Conservation (phyloP, 2,888 invertebrate genomes). For the Caenorhabditis virilis region DNA sequence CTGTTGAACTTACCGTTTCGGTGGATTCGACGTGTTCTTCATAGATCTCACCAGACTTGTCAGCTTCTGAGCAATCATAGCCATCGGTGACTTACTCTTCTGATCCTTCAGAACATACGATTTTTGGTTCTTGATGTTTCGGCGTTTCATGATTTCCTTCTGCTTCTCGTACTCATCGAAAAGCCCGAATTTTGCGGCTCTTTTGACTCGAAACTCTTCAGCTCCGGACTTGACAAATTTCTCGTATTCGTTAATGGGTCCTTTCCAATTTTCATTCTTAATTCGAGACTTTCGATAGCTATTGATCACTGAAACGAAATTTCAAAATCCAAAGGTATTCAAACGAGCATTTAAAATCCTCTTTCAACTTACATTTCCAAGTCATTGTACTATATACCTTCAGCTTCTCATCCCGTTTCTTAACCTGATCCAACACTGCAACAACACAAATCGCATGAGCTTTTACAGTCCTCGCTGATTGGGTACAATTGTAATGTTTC, state of each 20-base stretch:
- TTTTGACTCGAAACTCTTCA: constrained; percentile 27
- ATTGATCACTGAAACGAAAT: background rate
- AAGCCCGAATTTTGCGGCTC: too few relatives aligned
- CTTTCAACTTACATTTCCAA: too few relatives aligned
- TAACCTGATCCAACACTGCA: constrained; percentile 24
- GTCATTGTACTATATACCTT: constrained; percentile 18
- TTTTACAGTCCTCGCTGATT: constrained; percentile 35
- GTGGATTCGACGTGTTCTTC: constrained; percentile 41
- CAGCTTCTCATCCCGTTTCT: constrained; percentile 21
- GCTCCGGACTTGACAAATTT: constrained; percentile 21
- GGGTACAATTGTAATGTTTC: constrained; percentile 36
- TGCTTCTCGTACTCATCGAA: constrained; percentile 24
- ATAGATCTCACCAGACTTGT: constrained; percentile 43
- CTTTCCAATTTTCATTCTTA: background rate
- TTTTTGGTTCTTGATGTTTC: too few relatives aligned
- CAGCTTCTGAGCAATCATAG: constrained; percentile 45
- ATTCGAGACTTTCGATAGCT: too few relatives aligned
- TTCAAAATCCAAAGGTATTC: too few relatives aligned
- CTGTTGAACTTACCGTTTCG: constrained; percentile 30
- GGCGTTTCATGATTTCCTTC: constrained; percentile 10
- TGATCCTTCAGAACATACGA: too few relatives aligned
- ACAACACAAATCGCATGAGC: constrained; percentile 52
- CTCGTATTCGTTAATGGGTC: constrained; percentile 6
- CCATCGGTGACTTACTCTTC: constrained; percentile 38
- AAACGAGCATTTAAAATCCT: too few relatives aligned